A percentile compares a stretch with the other conserved stretches of the same genome.
phyloP scores from a whole-genome alignment of 2,797 vertebrate genomes.

The Salarias fasciatus region DNA sequence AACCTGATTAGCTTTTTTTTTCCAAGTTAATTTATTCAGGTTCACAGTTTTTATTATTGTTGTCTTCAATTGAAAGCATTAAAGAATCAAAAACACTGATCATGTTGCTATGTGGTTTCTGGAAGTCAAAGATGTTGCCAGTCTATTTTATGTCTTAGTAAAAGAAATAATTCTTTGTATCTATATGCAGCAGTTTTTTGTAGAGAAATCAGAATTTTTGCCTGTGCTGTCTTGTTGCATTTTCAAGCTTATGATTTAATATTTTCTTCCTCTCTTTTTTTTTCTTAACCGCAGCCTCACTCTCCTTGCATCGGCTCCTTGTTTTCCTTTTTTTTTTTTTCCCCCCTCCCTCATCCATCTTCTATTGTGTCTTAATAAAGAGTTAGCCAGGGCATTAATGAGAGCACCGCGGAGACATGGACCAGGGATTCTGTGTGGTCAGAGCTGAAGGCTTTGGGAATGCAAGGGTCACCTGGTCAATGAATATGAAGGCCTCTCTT shows the following conservation, averaged over 20 bases:
- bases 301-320: conserved; percentile 9
- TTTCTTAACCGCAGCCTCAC: not conserved
- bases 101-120: too few relatives aligned
- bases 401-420: conserved; percentile 49
- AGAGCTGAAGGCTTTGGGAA: conserved; percentile 71
- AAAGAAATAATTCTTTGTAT: too few relatives aligned
- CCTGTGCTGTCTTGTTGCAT: not conserved
- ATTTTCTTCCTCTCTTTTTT: not conserved
- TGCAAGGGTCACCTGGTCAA: conserved; percentile 80
- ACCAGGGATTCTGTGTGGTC: conserved; percentile 31
- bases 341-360: conserved; percentile 6
- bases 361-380: conserved; percentile 52
- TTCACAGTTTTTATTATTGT: not conserved
- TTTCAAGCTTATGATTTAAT: not conserved
- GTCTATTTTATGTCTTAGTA: too few relatives aligned
- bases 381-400: conserved; percentile 51
- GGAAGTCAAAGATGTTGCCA: too few relatives aligned
- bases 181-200: too few relatives aligned
- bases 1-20: not conserved
- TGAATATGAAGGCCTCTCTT: conserved; percentile 84
- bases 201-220: too few relatives aligned
- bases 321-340: not conserved
- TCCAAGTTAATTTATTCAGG: not conserved
- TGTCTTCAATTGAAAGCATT: too few relatives aligned
- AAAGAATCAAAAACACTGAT: too few relatives aligned